phyloP scores from a whole-genome alignment of 1,140 invertebrate species.

The Rhizoglyphus robini region DNA sequence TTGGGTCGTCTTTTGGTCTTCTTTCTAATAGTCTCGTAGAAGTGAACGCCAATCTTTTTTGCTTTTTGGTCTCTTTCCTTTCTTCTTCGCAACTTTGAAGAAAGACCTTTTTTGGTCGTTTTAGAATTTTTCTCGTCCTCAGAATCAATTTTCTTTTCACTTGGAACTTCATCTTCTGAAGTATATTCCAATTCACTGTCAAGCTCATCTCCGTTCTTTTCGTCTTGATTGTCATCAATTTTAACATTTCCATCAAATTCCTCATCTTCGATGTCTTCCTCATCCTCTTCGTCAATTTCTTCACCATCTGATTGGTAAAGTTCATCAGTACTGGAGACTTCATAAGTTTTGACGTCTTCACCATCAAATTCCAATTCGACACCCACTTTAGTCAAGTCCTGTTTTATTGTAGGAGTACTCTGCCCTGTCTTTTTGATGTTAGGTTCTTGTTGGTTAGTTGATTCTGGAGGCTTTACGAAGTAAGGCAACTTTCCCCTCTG shows the following conservation, averaged over 20 bases:
- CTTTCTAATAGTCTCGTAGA: conserved; percentile 81
- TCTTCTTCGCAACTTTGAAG: conserved; percentile 59
- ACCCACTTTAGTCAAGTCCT: conserved; percentile 66
- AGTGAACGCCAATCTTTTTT: conserved; percentile 81
- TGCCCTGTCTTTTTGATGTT: background rate
- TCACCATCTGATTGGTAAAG: conserved; percentile 17
- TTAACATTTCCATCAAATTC: conserved; percentile 29
- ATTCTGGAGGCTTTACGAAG: conserved; percentile 63
- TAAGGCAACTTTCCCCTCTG: conserved; percentile 93
- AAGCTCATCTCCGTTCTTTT: conserved; percentile 18
- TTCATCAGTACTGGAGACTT: background rate
- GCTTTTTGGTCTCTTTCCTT: conserved; percentile 55
- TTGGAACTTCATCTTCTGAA: conserved; percentile 28
- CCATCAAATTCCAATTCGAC: conserved; percentile 55
- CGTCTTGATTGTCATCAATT: conserved; percentile 26
- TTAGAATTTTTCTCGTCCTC: background rate
- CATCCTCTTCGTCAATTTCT: conserved; percentile 34
- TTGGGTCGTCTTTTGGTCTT: conserved; percentile 60
- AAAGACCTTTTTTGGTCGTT: conserved; percentile 37
- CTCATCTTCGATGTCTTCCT: conserved; percentile 36
- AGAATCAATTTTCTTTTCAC: background rate
- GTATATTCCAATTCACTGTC: conserved; percentile 30
- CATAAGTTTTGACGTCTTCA: conserved; percentile 38
- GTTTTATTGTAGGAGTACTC: conserved; percentile 30
- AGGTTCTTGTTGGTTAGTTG: background rate